Percentiles rank a stretch among this genome's conserved stretches.
Evolutionary conservation across 1,140 invertebrate genomes (phyloP).

Genomic region (Panulirus ornatus): DNA sequence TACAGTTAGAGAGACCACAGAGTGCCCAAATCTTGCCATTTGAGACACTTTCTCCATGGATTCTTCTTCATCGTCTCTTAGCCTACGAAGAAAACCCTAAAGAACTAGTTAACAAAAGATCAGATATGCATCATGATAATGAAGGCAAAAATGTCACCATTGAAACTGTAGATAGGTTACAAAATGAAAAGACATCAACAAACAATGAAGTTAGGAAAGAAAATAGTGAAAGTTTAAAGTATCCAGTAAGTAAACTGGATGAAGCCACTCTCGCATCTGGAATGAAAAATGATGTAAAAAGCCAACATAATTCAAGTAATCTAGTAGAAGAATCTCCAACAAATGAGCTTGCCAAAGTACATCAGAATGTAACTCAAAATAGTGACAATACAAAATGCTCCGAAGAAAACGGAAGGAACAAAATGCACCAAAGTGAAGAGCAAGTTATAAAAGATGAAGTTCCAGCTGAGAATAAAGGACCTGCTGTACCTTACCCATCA

Average conservation of each 20-base stretch:
- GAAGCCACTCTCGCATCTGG: neutral
- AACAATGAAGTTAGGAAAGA: neutral
- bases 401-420: neutral
- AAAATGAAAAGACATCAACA: neutral
- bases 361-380: neutral
- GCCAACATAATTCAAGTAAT: neutral
- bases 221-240: neutral
- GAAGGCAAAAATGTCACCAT: neutral
- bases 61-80: slow-evolving; percentile 85
- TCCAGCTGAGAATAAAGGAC: slow-evolving; percentile 80
- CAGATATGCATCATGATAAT: slow-evolving; percentile 12
- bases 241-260: neutral
- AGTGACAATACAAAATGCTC: neutral
- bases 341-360: neutral
- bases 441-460: slow-evolving; percentile 78
- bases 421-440: neutral
- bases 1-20: slow-evolving; percentile 83
- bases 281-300: neutral
- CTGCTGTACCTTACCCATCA: slow-evolving; percentile 83
- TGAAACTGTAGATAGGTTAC: neutral
- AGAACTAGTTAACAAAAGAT: neutral
- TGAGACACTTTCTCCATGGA: slow-evolving; percentile 88
- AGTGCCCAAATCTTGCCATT: slow-evolving; percentile 82
- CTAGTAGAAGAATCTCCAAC: neutral
- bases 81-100: slow-evolving; percentile 77